Conservation (phyloP, 1,140 invertebrate genomes). For the Eueides isabella region DNA sequence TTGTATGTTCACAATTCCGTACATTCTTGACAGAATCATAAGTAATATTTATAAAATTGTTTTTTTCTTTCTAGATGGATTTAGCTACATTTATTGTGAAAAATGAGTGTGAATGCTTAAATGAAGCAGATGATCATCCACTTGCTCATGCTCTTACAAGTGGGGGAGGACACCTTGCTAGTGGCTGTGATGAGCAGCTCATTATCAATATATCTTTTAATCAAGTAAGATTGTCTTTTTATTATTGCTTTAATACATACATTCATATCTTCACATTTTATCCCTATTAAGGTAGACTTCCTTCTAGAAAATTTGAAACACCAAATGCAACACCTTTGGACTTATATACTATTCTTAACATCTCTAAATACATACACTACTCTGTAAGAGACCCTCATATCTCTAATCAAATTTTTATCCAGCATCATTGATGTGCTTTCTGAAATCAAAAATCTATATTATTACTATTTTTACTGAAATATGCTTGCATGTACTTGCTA, state of each 20-base stretch:
- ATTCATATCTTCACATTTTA: background rate
- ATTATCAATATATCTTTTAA: conserved; percentile 96
- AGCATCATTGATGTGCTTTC: too few relatives aligned
- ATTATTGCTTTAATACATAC: background rate
- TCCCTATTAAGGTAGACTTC: too few relatives aligned
- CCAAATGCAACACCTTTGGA: too few relatives aligned
- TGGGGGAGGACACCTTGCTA: conserved; percentile 91
- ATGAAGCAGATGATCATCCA: conserved; percentile 97
- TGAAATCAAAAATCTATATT: too few relatives aligned
- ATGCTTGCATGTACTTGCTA: too few relatives aligned
- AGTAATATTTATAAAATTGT: background rate
- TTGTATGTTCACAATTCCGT: background rate
- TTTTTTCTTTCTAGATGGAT: conserved; percentile 89
- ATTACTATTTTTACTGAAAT: too few relatives aligned
- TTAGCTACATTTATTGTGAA: conserved; percentile 93
- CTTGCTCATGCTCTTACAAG: conserved; percentile 89
- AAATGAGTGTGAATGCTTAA: conserved; percentile 96
- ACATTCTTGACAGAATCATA: background rate
- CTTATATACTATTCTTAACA: too few relatives aligned
- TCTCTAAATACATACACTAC: too few relatives aligned
- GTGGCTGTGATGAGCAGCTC: conserved; percentile 97
- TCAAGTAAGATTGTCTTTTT: conserved; percentile 82
- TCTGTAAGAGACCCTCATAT: too few relatives aligned
- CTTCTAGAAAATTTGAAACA: too few relatives aligned
- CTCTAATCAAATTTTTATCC: too few relatives aligned